phyloP scores from a whole-genome alignment of 2,888 invertebrate species.

The Girardia tigrina region DNA sequence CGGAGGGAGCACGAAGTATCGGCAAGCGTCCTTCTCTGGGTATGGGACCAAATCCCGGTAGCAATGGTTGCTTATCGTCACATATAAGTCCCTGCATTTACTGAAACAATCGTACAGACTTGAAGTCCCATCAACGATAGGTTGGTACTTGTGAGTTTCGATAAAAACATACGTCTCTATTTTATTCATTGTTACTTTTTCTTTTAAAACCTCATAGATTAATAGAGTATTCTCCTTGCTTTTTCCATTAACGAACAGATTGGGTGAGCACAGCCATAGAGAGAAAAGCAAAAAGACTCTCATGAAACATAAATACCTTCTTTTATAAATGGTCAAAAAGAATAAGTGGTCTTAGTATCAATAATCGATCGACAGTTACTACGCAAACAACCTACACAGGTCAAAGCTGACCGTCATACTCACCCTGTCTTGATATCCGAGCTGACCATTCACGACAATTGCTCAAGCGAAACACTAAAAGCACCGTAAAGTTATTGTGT shows the following conservation, averaged over 20 bases:
- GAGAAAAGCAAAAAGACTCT: too few relatives aligned
- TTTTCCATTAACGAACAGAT: neutral
- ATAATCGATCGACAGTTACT: too few relatives aligned
- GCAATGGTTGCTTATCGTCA: neutral
- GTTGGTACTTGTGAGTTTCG: neutral
- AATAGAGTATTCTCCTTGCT: neutral
- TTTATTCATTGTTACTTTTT: neutral
- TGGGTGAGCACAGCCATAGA: too few relatives aligned
- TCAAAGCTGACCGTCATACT: too few relatives aligned
- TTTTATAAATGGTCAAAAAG: too few relatives aligned
- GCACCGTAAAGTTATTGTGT: too few relatives aligned
- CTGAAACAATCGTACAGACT: neutral
- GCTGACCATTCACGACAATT: too few relatives aligned
- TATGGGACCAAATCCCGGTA: neutral
- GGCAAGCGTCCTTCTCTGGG: slow-evolving; percentile 3
- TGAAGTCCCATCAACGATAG: neutral
- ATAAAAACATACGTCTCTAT: neutral
- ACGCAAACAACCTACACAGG: too few relatives aligned
- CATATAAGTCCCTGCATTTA: neutral
- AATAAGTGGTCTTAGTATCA: too few relatives aligned
- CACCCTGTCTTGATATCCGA: too few relatives aligned
- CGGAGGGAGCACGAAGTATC: neutral
- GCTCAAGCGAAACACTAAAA: too few relatives aligned
- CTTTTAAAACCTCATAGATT: neutral
- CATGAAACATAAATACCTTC: too few relatives aligned